Percentiles rank a stretch among this genome's conserved stretches.
phyloP scores from a whole-genome alignment of 2,113 vertebrate genomes.

The Gracilinanus agilis region DNA sequence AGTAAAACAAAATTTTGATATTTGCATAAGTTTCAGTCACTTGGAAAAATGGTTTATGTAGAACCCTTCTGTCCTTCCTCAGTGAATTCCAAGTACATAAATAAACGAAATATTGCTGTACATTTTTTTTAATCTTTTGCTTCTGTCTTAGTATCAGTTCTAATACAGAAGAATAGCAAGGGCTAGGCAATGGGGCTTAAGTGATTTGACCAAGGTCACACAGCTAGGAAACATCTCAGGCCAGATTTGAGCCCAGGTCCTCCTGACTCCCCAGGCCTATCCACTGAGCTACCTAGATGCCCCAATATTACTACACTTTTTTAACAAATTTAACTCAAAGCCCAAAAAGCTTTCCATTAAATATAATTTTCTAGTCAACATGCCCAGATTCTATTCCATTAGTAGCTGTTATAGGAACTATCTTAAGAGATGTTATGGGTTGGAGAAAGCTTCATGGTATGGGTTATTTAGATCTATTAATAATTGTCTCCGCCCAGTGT shows the following conservation, averaged over 20 bases:
- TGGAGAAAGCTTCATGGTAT: not conserved
- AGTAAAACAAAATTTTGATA: not conserved
- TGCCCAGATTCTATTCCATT: not conserved
- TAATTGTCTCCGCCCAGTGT: not conserved
- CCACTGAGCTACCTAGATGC: too few species aligned
- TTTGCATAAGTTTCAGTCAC: not conserved
- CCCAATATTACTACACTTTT: too few species aligned
- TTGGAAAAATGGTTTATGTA: not conserved
- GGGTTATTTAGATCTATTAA: constrained; percentile 23
- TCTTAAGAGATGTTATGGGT: not conserved
- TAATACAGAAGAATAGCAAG: too few species aligned
- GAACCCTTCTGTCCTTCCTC: not conserved
- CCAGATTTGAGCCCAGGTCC: too few species aligned
- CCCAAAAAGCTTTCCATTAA: not conserved
- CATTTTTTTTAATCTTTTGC: too few species aligned
- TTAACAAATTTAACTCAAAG: not conserved
- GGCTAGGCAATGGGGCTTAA: too few species aligned
- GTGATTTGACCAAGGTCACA: too few species aligned
- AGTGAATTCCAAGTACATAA: not conserved
- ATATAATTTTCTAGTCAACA: not conserved
- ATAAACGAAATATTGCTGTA: not conserved
- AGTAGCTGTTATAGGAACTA: not conserved
- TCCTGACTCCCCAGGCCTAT: too few species aligned
- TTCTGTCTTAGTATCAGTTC: too few species aligned
- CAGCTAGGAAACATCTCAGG: too few species aligned